Evolutionary conservation across 2,797 vertebrate species (phyloP), one percentile per base, ranked within the genome.

Genomic region (Epinephelus awoara): DNA sequence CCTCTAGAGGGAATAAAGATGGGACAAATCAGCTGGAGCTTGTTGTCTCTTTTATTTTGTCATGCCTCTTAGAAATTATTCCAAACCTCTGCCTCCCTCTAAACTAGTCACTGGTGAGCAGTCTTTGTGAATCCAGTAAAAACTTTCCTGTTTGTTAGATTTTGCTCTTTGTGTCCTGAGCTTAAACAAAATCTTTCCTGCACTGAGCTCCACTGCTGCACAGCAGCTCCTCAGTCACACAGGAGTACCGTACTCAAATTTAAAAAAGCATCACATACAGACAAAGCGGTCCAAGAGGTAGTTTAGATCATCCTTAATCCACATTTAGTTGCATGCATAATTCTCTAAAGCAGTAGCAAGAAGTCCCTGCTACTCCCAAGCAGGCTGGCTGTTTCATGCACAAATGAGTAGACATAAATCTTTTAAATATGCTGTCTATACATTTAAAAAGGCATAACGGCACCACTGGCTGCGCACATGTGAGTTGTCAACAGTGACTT

Each of bases 51-150:
- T 67, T 61, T 42, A 34, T 14, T 40, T 25, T 71, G 14, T 50
- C 11, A 40, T 5, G 7, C 59, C 40, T 67, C 23, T 59, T 2
- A 51, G 46, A 77, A 49, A 71, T 64, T 0, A 79, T 75, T 62
- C 51, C 54, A 56, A 77, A 74, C 25, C 40, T 82, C 52, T 21
- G n/a, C 44, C 29, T 85, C 9, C 27, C 51, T 76, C 40, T 56
- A 59, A 76, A 61, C 9, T 29, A 67, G 34, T 62, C 64, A 56
- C 49, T 44, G 29, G 49, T 72, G 46, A 70, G 40, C 21, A 29
- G 34, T 57, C 52, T 66, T 14, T 61, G 25, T 47, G 54, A 69
- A 46, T 80, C 46, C 44, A 44, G 15, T 52, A 59, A 55, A 63
- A 72, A 42, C 15, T 49, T 70, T 7, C 6, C 49, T 56, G 10